Evolutionary conservation across 2,113 vertebrate genomes (phyloP), one percentile per base, ranked within the genome.

Genomic region (Colius striatus): DNA sequence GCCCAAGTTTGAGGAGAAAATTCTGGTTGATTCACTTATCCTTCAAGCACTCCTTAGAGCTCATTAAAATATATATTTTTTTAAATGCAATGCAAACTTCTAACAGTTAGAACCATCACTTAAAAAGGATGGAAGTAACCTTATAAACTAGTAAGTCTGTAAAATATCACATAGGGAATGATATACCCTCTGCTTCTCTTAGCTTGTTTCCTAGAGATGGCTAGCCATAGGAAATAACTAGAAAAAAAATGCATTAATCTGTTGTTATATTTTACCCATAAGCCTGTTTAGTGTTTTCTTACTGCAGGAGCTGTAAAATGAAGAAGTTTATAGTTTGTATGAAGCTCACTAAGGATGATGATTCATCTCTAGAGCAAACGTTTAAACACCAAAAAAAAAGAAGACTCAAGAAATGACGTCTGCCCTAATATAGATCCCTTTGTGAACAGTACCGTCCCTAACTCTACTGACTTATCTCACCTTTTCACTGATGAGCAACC

Each of bases 341-440:
- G 85, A 88, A 92, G 79, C 75, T 94, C 92, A 90, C 36, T 93
- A 83, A 86, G 75, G 71, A 60, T n/a, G 61, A 61, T 94, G 90
- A 96, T 95, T 95, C 95, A 95, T 84, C 84, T 87, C 87, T 62
- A 90, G 68, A 88, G 84, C 71, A 96, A 96, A 95, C 85, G 84
- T 76, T 89, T 92, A 78, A 62, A 61, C 63, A 89, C 74, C 74
- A 8, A 16, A 58, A 76, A 90, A 54, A 66, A 54, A 25, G 23
- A 95, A 79, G 41, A 70, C 51, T 93, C 51, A 67, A 84, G 83
- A 89, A 93, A 55, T 67, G 1, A 67, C 2, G 11, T 57, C 65
- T 84, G 86, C 22, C 48, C n/a, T 70, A 58, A 63, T 55, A 80
- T 4, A 80, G 63, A 83, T 54, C 16, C 22, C 16, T 75, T 34